Conservation (phyloP, 2,888 invertebrate species). For the Enchytraeus crypticus region DNA sequence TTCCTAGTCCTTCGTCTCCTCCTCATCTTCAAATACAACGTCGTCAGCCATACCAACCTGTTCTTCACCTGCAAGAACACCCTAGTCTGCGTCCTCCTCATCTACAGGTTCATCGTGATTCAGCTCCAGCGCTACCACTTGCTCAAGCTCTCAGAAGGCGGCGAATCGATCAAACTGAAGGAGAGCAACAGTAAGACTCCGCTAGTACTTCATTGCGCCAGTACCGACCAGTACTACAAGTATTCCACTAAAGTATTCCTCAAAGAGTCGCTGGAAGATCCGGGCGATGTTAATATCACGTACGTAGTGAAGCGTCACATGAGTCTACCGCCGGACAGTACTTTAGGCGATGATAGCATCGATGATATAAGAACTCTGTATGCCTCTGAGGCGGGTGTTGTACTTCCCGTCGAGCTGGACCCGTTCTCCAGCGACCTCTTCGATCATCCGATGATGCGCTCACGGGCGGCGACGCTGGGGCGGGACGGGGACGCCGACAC, state of each 20-base stretch:
- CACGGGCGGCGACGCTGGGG: background rate
- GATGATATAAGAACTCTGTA: slow-evolving; percentile 4
- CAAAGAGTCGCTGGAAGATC: slow-evolving; percentile 5
- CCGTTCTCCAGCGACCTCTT: no score
- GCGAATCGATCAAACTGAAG: background rate
- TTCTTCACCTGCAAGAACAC: slow-evolving; percentile 90
- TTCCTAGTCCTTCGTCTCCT: slow-evolving; percentile 73
- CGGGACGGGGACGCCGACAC: background rate
- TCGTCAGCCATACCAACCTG: slow-evolving; percentile 88
- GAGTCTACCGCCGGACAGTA: slow-evolving; percentile 5
- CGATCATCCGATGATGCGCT: background rate
- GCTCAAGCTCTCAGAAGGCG: background rate
- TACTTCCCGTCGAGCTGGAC: slow-evolving; percentile 6
- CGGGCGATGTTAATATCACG: slow-evolving; percentile 3
- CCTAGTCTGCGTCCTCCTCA: slow-evolving; percentile 74
- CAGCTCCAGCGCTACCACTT: slow-evolving; percentile 16
- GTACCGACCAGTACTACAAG: slow-evolving; percentile 17
- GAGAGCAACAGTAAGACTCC: slow-evolving; percentile 4
- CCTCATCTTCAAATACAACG: slow-evolving; percentile 70
- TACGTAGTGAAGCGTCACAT: slow-evolving; percentile 18
- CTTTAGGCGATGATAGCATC: slow-evolving; percentile 1
- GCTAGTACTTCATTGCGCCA: slow-evolving; percentile 1
- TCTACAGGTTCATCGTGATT: slow-evolving; percentile 56
- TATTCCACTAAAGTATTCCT: slow-evolving; percentile 13
- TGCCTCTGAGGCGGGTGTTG: background rate